Conservation (phyloP, 2,113 vertebrate genomes). For the Mungos mungo region DNA sequence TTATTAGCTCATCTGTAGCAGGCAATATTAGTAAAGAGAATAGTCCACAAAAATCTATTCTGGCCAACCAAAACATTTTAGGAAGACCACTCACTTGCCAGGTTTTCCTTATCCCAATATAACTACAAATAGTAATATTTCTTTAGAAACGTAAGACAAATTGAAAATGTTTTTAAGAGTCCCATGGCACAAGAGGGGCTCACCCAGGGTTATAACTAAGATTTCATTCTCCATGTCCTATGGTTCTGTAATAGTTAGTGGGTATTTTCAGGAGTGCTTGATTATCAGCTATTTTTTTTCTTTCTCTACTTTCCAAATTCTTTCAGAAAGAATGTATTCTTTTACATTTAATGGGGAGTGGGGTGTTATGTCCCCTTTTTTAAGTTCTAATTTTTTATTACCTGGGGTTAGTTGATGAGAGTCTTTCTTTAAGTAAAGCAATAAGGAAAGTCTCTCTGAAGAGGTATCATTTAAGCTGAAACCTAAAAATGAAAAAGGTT, state of each 20-base stretch:
- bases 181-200: neutral
- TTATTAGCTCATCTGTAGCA: neutral
- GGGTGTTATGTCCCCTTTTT: neutral
- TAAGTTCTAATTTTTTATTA: neutral
- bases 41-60: neutral
- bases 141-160: neutral
- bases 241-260: neutral
- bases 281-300: neutral
- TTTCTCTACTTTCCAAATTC: neutral
- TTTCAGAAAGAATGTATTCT: neutral
- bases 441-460: neutral
- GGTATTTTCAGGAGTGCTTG: neutral
- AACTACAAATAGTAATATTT: neutral
- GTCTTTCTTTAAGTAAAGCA: neutral
- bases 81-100: neutral
- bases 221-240: neutral
- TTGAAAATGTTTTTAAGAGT: neutral
- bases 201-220: neutral
- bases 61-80: neutral
- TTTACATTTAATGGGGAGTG: neutral
- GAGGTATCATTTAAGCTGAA: neutral
- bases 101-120: neutral
- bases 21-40: neutral
- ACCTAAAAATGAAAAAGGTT: neutral
- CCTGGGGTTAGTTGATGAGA: neutral